Conservation (phyloP, 1,140 invertebrate genomes). For the Megalopta genalis region DNA sequence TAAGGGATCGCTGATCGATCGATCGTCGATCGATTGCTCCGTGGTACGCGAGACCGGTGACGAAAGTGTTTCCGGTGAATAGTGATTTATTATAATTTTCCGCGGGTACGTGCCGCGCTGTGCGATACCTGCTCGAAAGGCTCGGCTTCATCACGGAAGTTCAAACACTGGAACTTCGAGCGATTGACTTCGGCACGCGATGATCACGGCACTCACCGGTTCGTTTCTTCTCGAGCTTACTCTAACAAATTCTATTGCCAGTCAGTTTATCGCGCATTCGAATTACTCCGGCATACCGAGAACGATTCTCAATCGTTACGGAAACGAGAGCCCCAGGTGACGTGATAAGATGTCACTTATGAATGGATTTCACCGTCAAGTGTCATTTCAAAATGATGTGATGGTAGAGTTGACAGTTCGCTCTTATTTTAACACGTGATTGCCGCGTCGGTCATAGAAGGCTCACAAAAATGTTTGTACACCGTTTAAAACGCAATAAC, state of each 20-base stretch:
- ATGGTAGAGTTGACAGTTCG: too few relatives aligned
- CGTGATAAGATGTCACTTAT: too few relatives aligned
- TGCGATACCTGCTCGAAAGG: slow-evolving; percentile 45
- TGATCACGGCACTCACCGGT: slow-evolving; percentile 28
- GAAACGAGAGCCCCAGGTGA: too few relatives aligned
- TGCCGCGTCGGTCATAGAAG: too few relatives aligned
- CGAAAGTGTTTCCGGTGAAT: slow-evolving; percentile 57
- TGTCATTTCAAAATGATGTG: too few relatives aligned
- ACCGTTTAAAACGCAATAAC: too few relatives aligned
- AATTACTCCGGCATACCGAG: not conserved
- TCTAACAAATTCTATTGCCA: slow-evolving; percentile 40
- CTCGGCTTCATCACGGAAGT: slow-evolving; percentile 65
- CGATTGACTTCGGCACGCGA: slow-evolving; percentile 36
- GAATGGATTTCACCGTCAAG: too few relatives aligned
- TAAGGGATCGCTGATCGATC: slow-evolving; percentile 33
- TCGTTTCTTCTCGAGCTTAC: slow-evolving; percentile 32
- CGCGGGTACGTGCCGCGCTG: slow-evolving; percentile 5
- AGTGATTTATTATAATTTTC: slow-evolving; percentile 56
- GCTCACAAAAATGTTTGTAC: too few relatives aligned
- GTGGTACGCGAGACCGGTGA: slow-evolving; percentile 45
- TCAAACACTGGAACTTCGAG: slow-evolving; percentile 59
- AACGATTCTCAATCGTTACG: too few relatives aligned
- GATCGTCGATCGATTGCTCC: slow-evolving; percentile 21
- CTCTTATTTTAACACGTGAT: too few relatives aligned
- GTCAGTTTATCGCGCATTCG: slow-evolving; percentile 11